A percentile compares a stretch with the other conserved stretches of the same genome.
phyloP scores from a whole-genome alignment of 2,113 vertebrate genomes.

The Cygnus buccinator region DNA sequence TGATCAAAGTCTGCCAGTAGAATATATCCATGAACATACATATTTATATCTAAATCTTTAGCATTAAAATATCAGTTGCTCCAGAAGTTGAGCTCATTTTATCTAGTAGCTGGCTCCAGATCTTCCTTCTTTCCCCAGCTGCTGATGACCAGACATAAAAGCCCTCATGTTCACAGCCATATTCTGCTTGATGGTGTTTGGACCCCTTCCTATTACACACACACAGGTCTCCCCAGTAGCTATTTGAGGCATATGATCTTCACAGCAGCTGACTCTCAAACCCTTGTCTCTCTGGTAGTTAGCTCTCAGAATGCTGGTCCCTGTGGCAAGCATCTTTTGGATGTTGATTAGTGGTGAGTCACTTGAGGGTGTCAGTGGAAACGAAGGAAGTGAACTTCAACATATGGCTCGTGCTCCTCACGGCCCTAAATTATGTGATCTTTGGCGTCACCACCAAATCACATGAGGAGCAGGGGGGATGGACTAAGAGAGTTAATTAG shows the following conservation, averaged over 20 bases:
- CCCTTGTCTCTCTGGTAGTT: no score
- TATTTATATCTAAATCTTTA: neutral
- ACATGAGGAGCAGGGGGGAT: neutral
- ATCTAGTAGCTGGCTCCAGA: neutral
- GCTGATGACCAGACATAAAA: neutral
- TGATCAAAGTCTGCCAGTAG: neutral
- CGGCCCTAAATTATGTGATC: neutral
- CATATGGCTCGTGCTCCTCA: neutral
- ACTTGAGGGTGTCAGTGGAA: neutral
- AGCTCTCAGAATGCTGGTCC: neutral
- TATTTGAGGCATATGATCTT: no score
- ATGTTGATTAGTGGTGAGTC: neutral
- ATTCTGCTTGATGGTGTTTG: rapidly evolving
- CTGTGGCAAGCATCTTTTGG: neutral
- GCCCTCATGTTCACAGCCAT: neutral
- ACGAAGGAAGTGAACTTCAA: neutral
- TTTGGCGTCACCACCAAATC: neutral
- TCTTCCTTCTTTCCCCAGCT: neutral
- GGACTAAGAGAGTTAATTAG: neutral
- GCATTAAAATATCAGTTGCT: neutral
- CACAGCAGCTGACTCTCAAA: no score
- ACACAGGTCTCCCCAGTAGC: neutral
- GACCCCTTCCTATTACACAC: no score
- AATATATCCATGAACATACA: neutral
- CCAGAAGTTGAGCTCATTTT: neutral